Conservation (phyloP, 2,888 invertebrate species). For the Caenorhabditis zanzibari region DNA sequence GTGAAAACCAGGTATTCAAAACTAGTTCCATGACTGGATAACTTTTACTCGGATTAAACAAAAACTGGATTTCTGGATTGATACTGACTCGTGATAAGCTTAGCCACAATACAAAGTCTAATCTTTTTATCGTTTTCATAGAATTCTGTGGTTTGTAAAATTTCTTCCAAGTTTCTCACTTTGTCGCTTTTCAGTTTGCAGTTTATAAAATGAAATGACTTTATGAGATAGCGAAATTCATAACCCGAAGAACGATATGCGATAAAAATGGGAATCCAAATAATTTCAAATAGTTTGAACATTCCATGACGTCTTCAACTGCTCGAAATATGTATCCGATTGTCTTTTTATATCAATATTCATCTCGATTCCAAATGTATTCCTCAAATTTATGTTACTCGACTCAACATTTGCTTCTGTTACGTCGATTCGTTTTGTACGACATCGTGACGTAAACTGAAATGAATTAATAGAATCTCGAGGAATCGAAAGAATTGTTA, state of each 20-base stretch:
- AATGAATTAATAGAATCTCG: background rate
- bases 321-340: conserved; percentile 58
- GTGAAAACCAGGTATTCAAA: no score
- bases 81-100: no score
- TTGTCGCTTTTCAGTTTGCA: background rate
- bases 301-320: conserved; percentile 47
- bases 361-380: conserved; percentile 60
- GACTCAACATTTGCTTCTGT: conserved; percentile 13
- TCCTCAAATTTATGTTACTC: conserved; percentile 32
- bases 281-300: background rate
- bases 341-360: conserved; percentile 60
- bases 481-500: background rate
- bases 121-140: no score
- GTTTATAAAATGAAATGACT: background rate
- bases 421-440: conserved; percentile 46
- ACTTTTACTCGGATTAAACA: no score
- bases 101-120: no score
- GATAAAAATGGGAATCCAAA: background rate
- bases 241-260: conserved; percentile 13
- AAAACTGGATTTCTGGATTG: no score
- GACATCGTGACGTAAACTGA: conserved; percentile 18
- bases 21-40: no score
- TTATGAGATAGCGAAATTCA: background rate
- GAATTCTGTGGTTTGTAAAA: background rate
- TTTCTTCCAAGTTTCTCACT: background rate